Evolutionary conservation across 2,888 invertebrate species (phyloP), one percentile per base, ranked within the genome.

Genomic region (Pollenia griseotomentosa): DNA sequence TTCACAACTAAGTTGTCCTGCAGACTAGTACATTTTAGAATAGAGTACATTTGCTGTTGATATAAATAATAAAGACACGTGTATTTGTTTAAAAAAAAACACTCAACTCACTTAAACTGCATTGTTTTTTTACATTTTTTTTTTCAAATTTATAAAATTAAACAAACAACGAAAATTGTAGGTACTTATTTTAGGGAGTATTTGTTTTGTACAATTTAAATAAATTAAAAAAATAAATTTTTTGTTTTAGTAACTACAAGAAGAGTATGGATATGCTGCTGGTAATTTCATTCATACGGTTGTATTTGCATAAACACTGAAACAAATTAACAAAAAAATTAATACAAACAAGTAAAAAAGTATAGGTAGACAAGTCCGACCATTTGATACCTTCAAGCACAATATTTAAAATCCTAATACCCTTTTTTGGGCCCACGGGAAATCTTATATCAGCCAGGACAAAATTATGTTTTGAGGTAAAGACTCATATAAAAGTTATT

Each of bases 61-160:
- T 63, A 46, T 78, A 65, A 63, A 23, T 68, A 70, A 61, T 68
- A 12, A 82, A 51, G 63, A 75, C 65, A 66, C 33, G 51, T 70
- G 71, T 63, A 75, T 48, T 71, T 61, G 59, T 33, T 51, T 42
- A 59, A 65, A 53, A 33, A 19, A 16, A 48, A 48, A 55, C 16
- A 14, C 14, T 74, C 19, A n/a, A 55, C 55, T 40, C 44, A 42
- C 7, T 59, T 40, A 46, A 23, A 33, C 33, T 33, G 11, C 55
- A 55, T 16, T 10, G 8, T 16, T 16, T 55, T 55, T 16, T 16
- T 55, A 19, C n/a, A 16, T 19, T 55, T 16, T 19, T n/a, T 9
- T n/a, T 19, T 44, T 42, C 10, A 44, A 16, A 44, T 10, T 8
- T 23, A 23, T 11, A 57, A 57, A n/a, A 5, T 57, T 23, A 6